Percentiles rank a stretch among this genome's conserved stretches.
Evolutionary conservation across 2,797 vertebrate genomes (phyloP).

Genomic region (Lutjanus campechanus): DNA sequence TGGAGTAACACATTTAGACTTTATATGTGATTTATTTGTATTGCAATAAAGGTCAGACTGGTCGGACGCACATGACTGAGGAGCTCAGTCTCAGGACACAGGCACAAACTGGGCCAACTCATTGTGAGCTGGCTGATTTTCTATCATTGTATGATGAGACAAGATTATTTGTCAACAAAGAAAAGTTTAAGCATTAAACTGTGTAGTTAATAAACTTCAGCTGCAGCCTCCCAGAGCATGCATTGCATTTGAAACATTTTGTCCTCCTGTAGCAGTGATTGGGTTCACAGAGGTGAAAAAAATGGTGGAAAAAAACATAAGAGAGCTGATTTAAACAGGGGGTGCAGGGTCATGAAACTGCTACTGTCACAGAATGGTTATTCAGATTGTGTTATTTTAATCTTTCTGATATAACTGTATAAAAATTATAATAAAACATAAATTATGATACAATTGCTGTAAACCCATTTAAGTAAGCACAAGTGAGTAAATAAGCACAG

Average conservation of each 20-base stretch:
- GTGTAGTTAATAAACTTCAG: conserved; percentile 12
- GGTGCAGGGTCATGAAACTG: no score
- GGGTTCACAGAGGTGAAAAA: not conserved
- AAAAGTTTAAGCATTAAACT: conserved; percentile 5
- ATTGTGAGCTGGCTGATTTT: conserved; percentile 7
- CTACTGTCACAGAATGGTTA: no score
- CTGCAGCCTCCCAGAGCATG: not conserved
- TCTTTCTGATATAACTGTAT: not conserved
- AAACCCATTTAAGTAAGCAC: no score
- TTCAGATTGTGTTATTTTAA: not conserved
- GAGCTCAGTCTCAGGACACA: conserved; percentile 9
- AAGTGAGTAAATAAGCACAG: not conserved
- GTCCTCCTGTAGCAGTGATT: not conserved
- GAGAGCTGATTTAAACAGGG: not conserved
- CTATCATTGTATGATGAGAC: not conserved
- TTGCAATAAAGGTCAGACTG: conserved; percentile 63
- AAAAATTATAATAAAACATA: not conserved
- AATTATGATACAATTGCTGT: not conserved
- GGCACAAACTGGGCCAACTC: not conserved
- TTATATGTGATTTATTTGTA: conserved; percentile 81
- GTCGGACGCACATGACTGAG: conserved; percentile 32
- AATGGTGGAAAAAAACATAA: not conserved
- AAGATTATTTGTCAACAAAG: conserved; percentile 35
- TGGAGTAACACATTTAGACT: conserved; percentile 72
- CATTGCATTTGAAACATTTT: not conserved